Base-by-base conservation (phyloP, 1,140 invertebrate genomes). In the Micrasema longulum region DNA sequence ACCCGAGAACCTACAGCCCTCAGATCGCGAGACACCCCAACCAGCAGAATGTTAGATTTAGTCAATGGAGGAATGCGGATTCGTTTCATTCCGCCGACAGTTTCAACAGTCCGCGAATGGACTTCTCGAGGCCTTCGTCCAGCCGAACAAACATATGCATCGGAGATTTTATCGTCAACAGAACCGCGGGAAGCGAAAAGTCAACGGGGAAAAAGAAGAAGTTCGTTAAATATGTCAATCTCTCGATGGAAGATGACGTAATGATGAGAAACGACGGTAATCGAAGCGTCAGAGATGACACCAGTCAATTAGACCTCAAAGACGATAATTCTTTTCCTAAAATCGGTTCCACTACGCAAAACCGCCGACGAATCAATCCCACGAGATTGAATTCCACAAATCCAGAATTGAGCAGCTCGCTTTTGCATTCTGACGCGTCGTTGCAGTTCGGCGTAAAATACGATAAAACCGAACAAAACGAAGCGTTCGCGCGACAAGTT, bases 351-450 rank as follows among this genome's bases (percentile, higher is more conserved):
- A 81, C 0, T 65, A 80, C 6, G 76, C 77, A 41, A 81, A 79
- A 22, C 80, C 83, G 12, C 78, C 78, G 81, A 10, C 77, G 83
- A 20, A 85, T 85, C 1, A 85, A 85, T 74, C 84, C 84, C 0
- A 84, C 82, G 5, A 79, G 81, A 45, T 80, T 85, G 52, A 75
- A 75, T 16, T 64, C 47, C 80, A 83, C 57, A 79, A 77, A 62
- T 79, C 75, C 57, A 70, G 74, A 4, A 60, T 53, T 77, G 79
- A 45, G 83, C 81, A 52, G 80, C 80, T 77, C 52, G 79, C 73
- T 31, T 66, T 76, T 0, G 79, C 81, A 22, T 77, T 63, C 6
- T 80, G 82, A 63, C 79, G 82, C 47, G 78, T 60, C 55, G 12
- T 38, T 20, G 16, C 35, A 71, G 26, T 76, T 76, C 23, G 74